Evolutionary conservation across 92 coral and sea anemone genomes (phyloP).

Genomic region (Porites evermanni): DNA sequence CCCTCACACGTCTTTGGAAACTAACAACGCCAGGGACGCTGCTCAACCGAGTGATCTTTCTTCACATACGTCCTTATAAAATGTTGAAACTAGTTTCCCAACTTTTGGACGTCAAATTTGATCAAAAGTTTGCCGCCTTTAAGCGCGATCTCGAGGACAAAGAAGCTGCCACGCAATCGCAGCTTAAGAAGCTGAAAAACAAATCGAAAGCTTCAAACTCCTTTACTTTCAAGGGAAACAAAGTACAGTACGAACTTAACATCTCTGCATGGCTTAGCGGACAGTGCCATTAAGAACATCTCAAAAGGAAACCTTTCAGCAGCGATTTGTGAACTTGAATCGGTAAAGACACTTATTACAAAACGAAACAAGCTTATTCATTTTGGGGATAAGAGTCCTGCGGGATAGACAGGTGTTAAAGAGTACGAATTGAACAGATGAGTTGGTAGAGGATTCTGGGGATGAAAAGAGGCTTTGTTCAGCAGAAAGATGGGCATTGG

Average conservation of each 20-base stretch:
- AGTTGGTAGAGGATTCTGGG: slow-evolving; percentile 43
- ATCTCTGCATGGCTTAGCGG: not conserved
- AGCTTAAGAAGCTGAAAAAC: slow-evolving; percentile 50
- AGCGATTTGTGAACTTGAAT: slow-evolving; percentile 21
- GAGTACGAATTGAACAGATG: slow-evolving; percentile 50
- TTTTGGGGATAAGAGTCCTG: slow-evolving; percentile 47
- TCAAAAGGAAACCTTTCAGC: not conserved
- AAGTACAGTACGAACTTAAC: slow-evolving; percentile 49
- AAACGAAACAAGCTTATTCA: slow-evolving; percentile 43
- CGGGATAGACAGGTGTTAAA: slow-evolving; percentile 47
- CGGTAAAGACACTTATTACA: not conserved
- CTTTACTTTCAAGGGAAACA: slow-evolving; percentile 38
- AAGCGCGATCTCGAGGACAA: slow-evolving; percentile 44
- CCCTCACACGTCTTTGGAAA: slow-evolving; percentile 2
- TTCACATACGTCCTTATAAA: slow-evolving; percentile 17
- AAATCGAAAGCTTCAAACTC: slow-evolving; percentile 38
- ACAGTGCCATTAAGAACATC: not conserved
- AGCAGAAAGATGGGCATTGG: slow-evolving; percentile 51
- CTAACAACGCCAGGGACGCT: slow-evolving; percentile 1
- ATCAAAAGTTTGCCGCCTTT: slow-evolving; percentile 34
- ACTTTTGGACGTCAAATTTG: slow-evolving; percentile 38
- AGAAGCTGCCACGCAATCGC: slow-evolving; percentile 7
- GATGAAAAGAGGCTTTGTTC: slow-evolving; percentile 52
- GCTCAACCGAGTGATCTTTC: slow-evolving; percentile 16
- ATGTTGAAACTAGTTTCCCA: slow-evolving; percentile 18